Conservation (phyloP, 2,797 vertebrate genomes). For the Delichon dasypus region DNA sequence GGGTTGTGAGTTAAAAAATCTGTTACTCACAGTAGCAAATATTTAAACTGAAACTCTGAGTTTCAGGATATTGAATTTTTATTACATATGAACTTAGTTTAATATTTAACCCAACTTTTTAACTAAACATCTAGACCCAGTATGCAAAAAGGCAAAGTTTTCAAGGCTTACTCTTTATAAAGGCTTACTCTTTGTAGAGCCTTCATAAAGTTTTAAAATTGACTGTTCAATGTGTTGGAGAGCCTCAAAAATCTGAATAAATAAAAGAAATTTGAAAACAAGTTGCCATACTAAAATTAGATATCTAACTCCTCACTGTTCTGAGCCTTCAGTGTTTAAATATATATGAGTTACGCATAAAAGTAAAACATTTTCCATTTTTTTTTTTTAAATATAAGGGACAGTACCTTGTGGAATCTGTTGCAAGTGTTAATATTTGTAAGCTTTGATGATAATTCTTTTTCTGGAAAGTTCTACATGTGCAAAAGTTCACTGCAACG, state of each 20-base stretch:
- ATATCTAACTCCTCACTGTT: neutral
- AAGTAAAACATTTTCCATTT: neutral
- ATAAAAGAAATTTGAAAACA: neutral
- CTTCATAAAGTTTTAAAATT: slow-evolving; percentile 5
- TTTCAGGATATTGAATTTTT: slow-evolving; percentile 27
- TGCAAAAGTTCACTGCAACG: neutral
- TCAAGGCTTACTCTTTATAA: neutral
- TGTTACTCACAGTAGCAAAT: slow-evolving; percentile 8
- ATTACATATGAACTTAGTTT: slow-evolving; percentile 5
- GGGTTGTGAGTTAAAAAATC: neutral
- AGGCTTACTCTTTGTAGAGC: neutral
- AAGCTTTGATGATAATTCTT: neutral
- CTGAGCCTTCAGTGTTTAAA: slow-evolving; percentile 14
- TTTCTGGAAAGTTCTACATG: neutral
- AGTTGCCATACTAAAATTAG: neutral
- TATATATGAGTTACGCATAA: neutral
- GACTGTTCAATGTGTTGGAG: neutral
- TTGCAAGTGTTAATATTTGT: slow-evolving; percentile 9
- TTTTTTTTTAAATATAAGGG: neutral
- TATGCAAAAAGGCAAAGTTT: slow-evolving; percentile 21
- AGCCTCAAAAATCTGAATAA: neutral
- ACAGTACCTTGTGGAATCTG: neutral
- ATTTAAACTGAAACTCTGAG: slow-evolving; percentile 14
- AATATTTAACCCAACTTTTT: slow-evolving; percentile 44
- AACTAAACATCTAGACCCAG: neutral